phyloP scores from a whole-genome alignment of 2,888 invertebrate genomes.

The Ormyrus thymus region DNA sequence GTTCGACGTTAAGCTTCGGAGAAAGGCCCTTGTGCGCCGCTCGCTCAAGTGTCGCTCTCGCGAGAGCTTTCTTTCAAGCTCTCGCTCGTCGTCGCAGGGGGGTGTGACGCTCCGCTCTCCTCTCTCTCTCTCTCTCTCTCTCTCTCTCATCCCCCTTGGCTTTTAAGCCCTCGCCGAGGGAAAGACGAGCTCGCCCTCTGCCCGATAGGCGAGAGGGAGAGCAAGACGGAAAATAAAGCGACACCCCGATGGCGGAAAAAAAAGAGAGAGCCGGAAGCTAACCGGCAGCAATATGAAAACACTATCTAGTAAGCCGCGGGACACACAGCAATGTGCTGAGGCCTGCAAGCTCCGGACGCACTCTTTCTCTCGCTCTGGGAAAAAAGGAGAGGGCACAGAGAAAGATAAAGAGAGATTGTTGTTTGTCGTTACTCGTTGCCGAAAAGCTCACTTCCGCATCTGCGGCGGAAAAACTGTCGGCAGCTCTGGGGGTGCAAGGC shows the following conservation, averaged over 20 bases:
- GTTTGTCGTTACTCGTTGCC: conserved; percentile 43
- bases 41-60: conserved; percentile 7
- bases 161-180: neutral
- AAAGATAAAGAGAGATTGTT: conserved; percentile 21
- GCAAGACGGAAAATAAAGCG: conserved; percentile 8
- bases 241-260: conserved; percentile 15
- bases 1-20: neutral
- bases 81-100: conserved; percentile 10
- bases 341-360: conserved; percentile 63
- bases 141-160: neutral
- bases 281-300: conserved; percentile 71
- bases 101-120: neutral
- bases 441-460: conserved; percentile 46
- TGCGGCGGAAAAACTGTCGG: conserved; percentile 35
- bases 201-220: neutral
- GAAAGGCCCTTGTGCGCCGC: neutral
- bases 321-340: conserved; percentile 74
- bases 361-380: neutral
- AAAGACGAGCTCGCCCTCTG: neutral
- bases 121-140: neutral
- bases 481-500: conserved; percentile 6
- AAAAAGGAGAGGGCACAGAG: conserved; percentile 3
- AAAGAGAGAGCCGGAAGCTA: conserved; percentile 42
- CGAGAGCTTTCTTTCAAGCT: conserved; percentile 15
- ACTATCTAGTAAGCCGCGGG: conserved; percentile 71